phyloP scores from a whole-genome alignment of 2,113 vertebrate genomes.

The Piliocolobus tephrosceles region DNA sequence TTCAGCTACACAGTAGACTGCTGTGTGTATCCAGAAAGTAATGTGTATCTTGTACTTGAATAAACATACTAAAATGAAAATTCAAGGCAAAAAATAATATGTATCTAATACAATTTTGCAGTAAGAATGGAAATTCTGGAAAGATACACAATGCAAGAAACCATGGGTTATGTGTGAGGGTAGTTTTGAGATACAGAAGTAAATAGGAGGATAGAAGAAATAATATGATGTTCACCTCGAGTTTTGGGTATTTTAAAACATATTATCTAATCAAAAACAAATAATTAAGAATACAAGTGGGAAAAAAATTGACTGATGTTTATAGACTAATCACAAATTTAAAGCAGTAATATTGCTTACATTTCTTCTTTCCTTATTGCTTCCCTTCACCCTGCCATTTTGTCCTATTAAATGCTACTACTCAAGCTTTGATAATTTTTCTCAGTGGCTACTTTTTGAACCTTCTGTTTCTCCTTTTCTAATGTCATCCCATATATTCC shows the following conservation, averaged over 20 bases:
- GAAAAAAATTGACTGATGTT: neutral
- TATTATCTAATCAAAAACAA: neutral
- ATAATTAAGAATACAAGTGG: neutral
- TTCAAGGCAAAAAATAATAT: neutral
- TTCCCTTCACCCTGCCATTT: neutral
- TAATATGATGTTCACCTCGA: neutral
- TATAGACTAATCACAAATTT: neutral
- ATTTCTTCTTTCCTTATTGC: neutral
- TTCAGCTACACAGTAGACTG: neutral
- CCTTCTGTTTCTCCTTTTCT: neutral
- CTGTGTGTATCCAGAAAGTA: neutral
- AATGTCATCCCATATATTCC: neutral
- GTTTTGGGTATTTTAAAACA: neutral
- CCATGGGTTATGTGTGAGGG: neutral
- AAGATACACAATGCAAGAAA: no score
- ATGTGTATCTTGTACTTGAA: neutral
- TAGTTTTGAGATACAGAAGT: neutral
- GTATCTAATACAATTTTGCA: neutral
- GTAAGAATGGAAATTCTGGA: neutral
- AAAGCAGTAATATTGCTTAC: neutral
- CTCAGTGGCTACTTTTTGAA: neutral
- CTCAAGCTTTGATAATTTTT: neutral
- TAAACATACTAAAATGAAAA: neutral
- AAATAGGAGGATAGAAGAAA: neutral
- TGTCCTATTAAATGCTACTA: neutral